Conservation (phyloP, 2,113 vertebrate genomes). For the Ictalurus punctatus region DNA sequence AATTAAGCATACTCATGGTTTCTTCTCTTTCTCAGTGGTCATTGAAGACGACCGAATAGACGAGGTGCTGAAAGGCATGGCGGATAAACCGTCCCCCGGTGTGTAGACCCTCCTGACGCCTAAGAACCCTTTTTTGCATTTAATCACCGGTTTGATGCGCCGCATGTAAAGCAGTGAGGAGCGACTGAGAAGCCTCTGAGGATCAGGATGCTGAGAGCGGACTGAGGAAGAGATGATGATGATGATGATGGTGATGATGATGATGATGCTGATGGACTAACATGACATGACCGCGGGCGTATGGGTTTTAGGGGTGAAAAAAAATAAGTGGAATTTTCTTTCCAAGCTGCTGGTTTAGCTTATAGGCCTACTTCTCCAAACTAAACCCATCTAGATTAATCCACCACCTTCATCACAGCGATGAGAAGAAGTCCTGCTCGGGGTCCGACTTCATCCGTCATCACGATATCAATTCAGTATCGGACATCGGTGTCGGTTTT, state of each 20-base stretch:
- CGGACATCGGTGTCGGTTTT: not conserved
- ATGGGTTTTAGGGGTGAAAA: conserved; percentile 41
- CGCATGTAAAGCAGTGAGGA: conserved; percentile 75
- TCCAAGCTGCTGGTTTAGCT: conserved; percentile 79
- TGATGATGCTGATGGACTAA: not conserved
- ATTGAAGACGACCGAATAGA: conserved; percentile 99
- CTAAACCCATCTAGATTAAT: conserved; percentile 67
- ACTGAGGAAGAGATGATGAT: conserved; percentile 34
- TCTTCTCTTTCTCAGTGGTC: conserved; percentile 80
- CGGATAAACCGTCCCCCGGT: conserved; percentile 94
- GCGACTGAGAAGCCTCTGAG: conserved; percentile 46
- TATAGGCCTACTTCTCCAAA: conserved; percentile 71
- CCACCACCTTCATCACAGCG: conserved; percentile 22
- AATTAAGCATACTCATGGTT: not conserved
- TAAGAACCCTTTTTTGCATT: conserved; percentile 80
- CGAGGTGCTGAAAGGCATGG: conserved; percentile 97
- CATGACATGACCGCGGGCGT: conserved; percentile 23
- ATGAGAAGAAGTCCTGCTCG: conserved; percentile 1
- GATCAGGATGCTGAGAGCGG: conserved; percentile 31
- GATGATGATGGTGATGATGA: conserved; percentile 10
- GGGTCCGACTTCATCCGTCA: conserved; percentile 3
- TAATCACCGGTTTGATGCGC: conserved; percentile 85
- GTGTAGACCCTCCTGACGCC: conserved; percentile 80
- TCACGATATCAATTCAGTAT: conserved; percentile 10
- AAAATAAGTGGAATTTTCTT: conserved; percentile 58